Evolutionary conservation across 37 sponge, comb jelly and placozoan genomes (phyloP), one percentile per base, ranked within the genome.

Genomic region (Mnemiopsis leidyi): DNA sequence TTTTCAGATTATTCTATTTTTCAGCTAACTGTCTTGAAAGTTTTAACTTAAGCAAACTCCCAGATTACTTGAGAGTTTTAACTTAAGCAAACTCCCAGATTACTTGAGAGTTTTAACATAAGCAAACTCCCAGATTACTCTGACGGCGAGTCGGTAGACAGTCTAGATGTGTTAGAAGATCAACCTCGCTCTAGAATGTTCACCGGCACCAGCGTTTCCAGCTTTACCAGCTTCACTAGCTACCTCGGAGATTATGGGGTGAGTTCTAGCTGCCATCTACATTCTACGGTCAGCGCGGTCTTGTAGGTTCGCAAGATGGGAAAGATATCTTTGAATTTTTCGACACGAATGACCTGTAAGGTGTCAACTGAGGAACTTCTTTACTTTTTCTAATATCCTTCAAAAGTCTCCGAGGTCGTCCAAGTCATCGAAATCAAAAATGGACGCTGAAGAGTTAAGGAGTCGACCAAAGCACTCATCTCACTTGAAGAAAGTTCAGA

Each of bases 151-250:
- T 77, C 79, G 9, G 79, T 77, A 5, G 79, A 77, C 16, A 77
- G 79, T 77, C 36, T 77, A 9, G 79, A 77, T 32, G 32, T 77
- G 36, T 77, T 32, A 32, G 32, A 32, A 34, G 79, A 77, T 0
- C 26, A 32, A 32, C 26, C 32, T 26, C 79, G 79, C 18, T 33
- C 79, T 5, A 77, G 32, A 13, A 21, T 26, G 32, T 26, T 32
- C 18, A 77, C 32, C 18, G 21, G 32, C 20, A 28, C 32, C 36
- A 77, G 79, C 33, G 79, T 77, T 33, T 77, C 79, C 79, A 77
- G 79, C 35, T 77, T 77, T 77, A 77, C 79, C 0, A 77, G 79
- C 35, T 77, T 77, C 33, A 77, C 79, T 2, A 77, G 79, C 35
- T 77, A 77, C 35, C 79, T 77, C 35, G 36, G 35, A 5, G 79